Percentiles rank a stretch among this genome's conserved stretches.
Evolutionary conservation across 92 coral and sea anemone species (phyloP).

Genomic region (Parazoanthus darwini): DNA sequence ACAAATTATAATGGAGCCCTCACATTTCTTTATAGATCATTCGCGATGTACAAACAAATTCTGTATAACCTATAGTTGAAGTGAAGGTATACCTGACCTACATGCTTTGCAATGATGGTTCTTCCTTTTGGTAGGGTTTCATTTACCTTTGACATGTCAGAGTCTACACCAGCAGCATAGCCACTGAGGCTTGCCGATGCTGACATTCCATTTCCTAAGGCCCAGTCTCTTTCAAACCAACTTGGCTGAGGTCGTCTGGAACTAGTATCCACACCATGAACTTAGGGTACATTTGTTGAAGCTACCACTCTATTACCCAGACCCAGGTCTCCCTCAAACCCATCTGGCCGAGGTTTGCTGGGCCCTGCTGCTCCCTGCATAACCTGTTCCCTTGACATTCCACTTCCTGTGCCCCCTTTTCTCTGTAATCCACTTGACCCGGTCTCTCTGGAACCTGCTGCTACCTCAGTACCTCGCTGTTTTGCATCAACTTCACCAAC

Average conservation of each 20-base stretch:
- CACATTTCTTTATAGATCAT: too few species aligned
- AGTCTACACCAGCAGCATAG: constrained; percentile 27
- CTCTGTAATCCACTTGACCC: not conserved
- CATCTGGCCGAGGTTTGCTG: not conserved
- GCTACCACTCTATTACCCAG: not conserved
- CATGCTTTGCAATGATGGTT: not conserved
- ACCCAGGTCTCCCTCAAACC: not conserved
- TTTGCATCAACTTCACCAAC: not conserved
- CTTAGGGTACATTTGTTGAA: not conserved
- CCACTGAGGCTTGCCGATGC: constrained; percentile 29
- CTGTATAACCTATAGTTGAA: not conserved
- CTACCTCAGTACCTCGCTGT: not conserved
- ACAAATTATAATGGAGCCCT: too few species aligned
- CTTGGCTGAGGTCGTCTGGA: constrained; percentile 6
- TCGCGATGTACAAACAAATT: too few species aligned
- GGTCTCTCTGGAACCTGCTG: not conserved
- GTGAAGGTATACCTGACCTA: not conserved
- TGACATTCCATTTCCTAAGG: constrained; percentile 5
- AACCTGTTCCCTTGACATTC: not conserved
- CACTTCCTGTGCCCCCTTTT: not conserved
- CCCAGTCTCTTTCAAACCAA: constrained; percentile 23
- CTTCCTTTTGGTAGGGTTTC: not conserved
- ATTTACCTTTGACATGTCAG: constrained; percentile 36
- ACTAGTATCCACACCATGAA: not conserved
- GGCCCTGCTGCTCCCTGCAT: not conserved